These are phyloP conservation scores for Geococcyx californianus DNA, from an alignment of 2,113 vertebrate species.

Conservation along the genomic window DNA sequence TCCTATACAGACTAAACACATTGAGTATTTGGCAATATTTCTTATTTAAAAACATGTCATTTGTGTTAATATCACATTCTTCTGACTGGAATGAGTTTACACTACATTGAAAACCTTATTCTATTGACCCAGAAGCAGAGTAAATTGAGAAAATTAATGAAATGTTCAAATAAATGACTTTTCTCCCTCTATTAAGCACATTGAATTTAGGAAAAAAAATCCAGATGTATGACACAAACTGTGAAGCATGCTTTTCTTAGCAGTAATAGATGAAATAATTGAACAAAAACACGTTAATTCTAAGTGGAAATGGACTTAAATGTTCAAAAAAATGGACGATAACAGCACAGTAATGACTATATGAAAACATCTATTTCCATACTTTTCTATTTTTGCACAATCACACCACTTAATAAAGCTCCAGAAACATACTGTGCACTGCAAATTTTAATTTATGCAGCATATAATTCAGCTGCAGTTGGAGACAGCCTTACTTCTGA, in stretches of 20 bases:
- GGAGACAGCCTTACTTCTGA: slow-evolving; percentile 41
- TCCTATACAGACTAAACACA: neutral
- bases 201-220: neutral
- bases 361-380: neutral
- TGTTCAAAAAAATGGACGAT: neutral
- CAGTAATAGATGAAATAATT: slow-evolving; percentile 38
- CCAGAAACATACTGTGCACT: neutral
- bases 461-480: slow-evolving; percentile 38
- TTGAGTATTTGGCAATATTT: neutral
- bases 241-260: neutral
- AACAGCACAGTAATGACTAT: neutral
- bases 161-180: neutral
- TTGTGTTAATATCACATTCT: slow-evolving; percentile 34
- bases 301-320: slow-evolving; percentile 33
- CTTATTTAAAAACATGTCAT: slow-evolving; percentile 23
- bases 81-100: slow-evolving; percentile 29
- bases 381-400: slow-evolving; percentile 49
- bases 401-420: slow-evolving; percentile 56
- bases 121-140: neutral
- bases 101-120: slow-evolving; percentile 14
- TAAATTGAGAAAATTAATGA: slow-evolving; percentile 29
- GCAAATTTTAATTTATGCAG: slow-evolving; percentile 62
- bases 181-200: neutral
- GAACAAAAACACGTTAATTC: slow-evolving; percentile 13
- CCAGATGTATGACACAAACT: slow-evolving; percentile 13